Evolutionary conservation across 2,113 vertebrate genomes (phyloP), one percentile per base, ranked within the genome.

Genomic region (Phycodurus eques): DNA sequence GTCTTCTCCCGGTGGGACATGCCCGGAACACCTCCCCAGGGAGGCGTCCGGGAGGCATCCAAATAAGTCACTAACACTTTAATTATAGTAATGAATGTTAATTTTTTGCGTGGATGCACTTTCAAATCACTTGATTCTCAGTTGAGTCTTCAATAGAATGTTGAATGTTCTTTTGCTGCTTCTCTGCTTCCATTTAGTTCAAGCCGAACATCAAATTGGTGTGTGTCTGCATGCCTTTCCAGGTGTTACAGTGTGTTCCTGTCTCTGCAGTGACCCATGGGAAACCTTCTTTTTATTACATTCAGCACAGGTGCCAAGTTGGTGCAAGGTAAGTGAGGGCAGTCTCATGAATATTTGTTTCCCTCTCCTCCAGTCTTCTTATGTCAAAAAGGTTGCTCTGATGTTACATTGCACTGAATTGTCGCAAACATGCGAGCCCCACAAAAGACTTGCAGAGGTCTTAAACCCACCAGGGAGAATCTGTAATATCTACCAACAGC

Each of bases 121-220:
- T 78, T 66, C 66, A 66, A 87, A 79, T 83, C 66, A 60, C 65
- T 74, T 77, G 63, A 83, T 77, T 78, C 80, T 66, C 46, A 6
- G 46, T 5, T 20, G 49, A 77, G 60, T 51, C 9, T 67, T 67
- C 33, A 63, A 72, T 17, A 49, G n/a, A 63, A 53, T 12, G 49
- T 0, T 39, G 20, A 5, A 14, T 67, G 20, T 51, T 51, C 4
- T 47, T 67, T 46, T 46, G n/a, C 15, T 51, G 2, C 39, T 44
- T 64, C 20, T 7, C 20, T n/a, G n/a, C 11, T n/a, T 46, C n/a
- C 3, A 49, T 67, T 59, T 5, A 0, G 43, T 9, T 22, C 2
- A 22, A 65, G 62, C 42, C 20, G 6, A 65, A 46, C 62, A 44
- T 5, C 42, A 64, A 64, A 44, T 64, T 20, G 44, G 1, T 8